A percentile compares a stretch with the other conserved stretches of the same genome.
Conservation (phyloP, 2,888 invertebrate species). For the Eristalinus sepulchralis region DNA sequence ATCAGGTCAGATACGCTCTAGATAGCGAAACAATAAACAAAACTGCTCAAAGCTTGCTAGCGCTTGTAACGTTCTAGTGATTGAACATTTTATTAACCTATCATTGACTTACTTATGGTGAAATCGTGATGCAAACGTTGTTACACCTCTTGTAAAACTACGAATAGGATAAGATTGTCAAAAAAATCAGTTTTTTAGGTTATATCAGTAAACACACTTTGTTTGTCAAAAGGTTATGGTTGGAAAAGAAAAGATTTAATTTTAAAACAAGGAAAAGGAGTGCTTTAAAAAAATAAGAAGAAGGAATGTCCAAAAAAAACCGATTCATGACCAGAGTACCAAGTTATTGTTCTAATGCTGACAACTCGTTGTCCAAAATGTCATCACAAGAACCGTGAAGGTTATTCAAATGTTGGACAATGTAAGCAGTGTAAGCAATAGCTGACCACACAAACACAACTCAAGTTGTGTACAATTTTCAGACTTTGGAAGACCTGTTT, state of each 20-base stretch:
- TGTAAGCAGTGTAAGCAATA: too few species aligned
- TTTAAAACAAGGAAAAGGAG: not conserved
- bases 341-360: too few species aligned
- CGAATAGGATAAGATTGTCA: slow-evolving; percentile 2
- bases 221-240: not conserved
- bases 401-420: too few species aligned
- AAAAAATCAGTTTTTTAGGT: not conserved
- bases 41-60: slow-evolving; percentile 24
- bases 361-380: too few species aligned
- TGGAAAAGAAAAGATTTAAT: not conserved
- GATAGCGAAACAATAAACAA: slow-evolving; percentile 33
- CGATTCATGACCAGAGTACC: too few species aligned
- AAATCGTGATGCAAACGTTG: slow-evolving; percentile 79
- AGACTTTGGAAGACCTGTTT: too few species aligned
- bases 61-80: slow-evolving; percentile 5
- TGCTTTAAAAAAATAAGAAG: not conserved
- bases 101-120: slow-evolving; percentile 78
- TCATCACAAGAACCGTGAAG: too few species aligned
- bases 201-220: not conserved
- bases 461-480: too few species aligned
- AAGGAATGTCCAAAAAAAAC: not conserved
- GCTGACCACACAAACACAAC: too few species aligned
- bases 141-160: slow-evolving; percentile 80
- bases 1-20: slow-evolving; percentile 12
- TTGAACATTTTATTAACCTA: not conserved